Percentiles rank a stretch among this genome's conserved stretches.
Conservation (phyloP, 2,888 invertebrate species). For the Pristionchus entomophagus region DNA sequence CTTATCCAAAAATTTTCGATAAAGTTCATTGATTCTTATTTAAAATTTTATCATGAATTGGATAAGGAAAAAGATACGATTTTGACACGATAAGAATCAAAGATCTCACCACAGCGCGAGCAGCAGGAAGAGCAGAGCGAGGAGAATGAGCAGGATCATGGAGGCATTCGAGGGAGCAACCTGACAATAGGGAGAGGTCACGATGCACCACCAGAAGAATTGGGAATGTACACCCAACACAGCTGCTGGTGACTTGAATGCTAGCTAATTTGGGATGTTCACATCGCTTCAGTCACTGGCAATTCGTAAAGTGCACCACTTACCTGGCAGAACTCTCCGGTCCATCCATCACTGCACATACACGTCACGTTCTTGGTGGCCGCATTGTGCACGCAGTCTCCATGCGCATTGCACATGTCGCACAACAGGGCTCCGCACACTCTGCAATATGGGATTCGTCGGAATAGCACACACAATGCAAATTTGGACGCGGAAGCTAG, state of each 20-base stretch:
- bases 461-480: neutral
- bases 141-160: constrained; percentile 70
- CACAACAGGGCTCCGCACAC: constrained; percentile 73
- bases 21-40: too few relatives aligned
- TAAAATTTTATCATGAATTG: too few relatives aligned
- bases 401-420: constrained; percentile 71
- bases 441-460: constrained; percentile 11
- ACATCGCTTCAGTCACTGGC: too few relatives aligned
- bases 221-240: neutral
- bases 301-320: neutral
- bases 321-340: constrained; percentile 70
- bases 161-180: constrained; percentile 70
- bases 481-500: neutral
- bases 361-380: constrained; percentile 74
- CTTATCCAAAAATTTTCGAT: too few relatives aligned
- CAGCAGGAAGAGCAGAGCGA: constrained; percentile 74
- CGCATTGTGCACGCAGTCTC: constrained; percentile 73
- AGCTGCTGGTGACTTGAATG: too few relatives aligned
- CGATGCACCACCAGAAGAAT: neutral
- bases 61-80: too few relatives aligned
- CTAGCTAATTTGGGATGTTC: too few relatives aligned
- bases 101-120: constrained; percentile 68
- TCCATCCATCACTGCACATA: constrained; percentile 73
- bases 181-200: constrained; percentile 34
- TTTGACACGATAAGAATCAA: neutral